Conservation (phyloP, 2,797 vertebrate genomes). For the Gila robusta region DNA sequence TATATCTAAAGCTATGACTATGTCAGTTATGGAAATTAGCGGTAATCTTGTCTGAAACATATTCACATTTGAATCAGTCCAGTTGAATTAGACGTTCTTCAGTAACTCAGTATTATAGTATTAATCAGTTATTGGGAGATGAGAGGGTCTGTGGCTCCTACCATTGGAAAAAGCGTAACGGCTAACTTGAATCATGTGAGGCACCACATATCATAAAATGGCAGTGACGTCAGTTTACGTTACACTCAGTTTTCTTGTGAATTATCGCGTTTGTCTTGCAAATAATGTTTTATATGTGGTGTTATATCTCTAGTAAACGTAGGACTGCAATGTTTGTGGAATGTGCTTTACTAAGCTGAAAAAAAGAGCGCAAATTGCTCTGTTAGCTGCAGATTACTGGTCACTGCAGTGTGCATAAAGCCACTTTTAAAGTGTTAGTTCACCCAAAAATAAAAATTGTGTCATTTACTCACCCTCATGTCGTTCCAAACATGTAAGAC, state of each 20-base stretch:
- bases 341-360: background rate
- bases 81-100: background rate
- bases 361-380: background rate
- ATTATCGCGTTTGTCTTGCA: background rate
- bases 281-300: background rate
- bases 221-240: background rate
- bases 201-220: background rate
- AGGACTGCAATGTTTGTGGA: background rate
- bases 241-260: background rate
- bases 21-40: background rate
- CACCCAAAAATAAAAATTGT: too few relatives aligned
- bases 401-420: too few relatives aligned
- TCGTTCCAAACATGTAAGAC: too few relatives aligned
- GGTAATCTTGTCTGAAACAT: constrained; percentile 33
- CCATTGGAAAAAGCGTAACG: background rate
- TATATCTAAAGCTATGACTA: constrained; percentile 16
- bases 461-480: too few relatives aligned
- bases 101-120: background rate
- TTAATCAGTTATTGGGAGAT: background rate
- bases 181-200: background rate
- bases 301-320: background rate
- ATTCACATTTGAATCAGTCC: background rate
- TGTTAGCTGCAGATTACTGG: background rate
- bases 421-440: too few relatives aligned
- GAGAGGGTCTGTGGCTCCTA: background rate